Evolutionary conservation across 2,797 vertebrate species (phyloP).

Genomic region (Petrocephalus schoutedeni): DNA sequence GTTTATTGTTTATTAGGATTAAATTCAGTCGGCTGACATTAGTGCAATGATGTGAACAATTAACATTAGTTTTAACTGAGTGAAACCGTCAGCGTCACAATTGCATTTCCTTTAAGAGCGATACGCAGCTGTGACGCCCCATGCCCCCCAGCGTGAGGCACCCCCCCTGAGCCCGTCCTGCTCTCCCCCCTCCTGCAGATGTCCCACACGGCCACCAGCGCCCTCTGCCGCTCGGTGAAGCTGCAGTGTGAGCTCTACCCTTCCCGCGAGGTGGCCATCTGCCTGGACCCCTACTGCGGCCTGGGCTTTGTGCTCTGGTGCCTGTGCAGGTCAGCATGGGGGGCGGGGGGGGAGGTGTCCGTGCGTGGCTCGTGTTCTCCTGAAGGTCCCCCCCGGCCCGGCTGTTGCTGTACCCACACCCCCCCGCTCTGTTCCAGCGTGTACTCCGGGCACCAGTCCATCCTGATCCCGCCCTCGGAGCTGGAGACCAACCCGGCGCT

Average conservation of each 20-base stretch:
- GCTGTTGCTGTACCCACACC: background rate
- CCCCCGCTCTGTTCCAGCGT: constrained; percentile 38
- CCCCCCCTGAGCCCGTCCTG: background rate
- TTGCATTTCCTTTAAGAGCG: background rate
- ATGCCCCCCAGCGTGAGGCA: background rate
- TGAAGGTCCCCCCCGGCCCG: background rate
- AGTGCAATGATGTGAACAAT: background rate
- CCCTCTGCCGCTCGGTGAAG: constrained; percentile 98
- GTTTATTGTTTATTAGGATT: background rate
- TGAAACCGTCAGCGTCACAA: background rate
- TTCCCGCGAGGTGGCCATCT: constrained; percentile 96
- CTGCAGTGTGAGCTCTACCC: constrained; percentile 98
- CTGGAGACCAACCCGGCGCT: constrained; percentile 91
- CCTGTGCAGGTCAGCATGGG: constrained; percentile 84
- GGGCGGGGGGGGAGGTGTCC: background rate
- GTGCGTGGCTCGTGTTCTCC: background rate
- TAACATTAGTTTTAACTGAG: background rate
- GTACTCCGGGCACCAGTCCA: constrained; percentile 97
- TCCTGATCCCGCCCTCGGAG: constrained; percentile 94
- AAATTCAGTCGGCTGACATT: background rate
- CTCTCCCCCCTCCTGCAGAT: constrained; percentile 60
- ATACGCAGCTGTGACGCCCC: background rate
- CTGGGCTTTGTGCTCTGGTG: constrained; percentile 99
- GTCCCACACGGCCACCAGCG: constrained; percentile 93
- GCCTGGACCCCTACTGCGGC: constrained; percentile 96